Percentiles rank a stretch among this genome's conserved stretches.
Conservation (phyloP, 2,113 vertebrate species). For the Hemicordylus capensis region DNA sequence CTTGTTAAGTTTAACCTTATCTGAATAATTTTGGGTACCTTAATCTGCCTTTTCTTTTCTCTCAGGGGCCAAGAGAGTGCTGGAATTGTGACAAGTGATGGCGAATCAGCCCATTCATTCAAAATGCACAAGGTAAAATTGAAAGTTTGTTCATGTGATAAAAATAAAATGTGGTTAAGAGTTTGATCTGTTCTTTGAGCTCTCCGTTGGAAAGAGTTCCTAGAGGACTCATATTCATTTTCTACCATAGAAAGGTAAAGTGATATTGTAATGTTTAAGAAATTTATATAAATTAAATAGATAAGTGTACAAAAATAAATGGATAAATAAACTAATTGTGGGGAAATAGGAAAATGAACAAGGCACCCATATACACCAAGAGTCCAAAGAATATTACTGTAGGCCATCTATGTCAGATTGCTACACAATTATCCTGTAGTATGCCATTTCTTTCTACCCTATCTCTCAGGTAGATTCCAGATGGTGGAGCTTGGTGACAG, state of each 20-base stretch:
- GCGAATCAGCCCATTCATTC: conserved; percentile 85
- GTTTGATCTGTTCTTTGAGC: neutral
- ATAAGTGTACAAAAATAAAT: neutral
- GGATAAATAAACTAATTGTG: neutral
- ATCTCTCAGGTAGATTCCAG: too few species aligned
- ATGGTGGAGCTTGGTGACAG: too few species aligned
- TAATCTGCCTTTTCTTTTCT: conserved; percentile 49
- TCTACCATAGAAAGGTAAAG: neutral
- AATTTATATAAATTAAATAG: too few species aligned
- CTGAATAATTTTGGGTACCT: neutral
- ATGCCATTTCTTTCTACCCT: too few species aligned
- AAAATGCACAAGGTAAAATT: conserved; percentile 90
- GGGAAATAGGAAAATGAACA: neutral
- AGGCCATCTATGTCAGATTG: neutral
- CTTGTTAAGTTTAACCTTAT: neutral
- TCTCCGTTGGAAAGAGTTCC: neutral
- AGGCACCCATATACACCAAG: neutral
- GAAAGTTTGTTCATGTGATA: neutral
- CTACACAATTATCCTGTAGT: neutral
- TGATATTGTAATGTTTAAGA: neutral
- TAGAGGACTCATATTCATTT: neutral
- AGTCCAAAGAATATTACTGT: neutral
- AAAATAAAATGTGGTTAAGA: neutral
- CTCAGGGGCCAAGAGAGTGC: conserved; percentile 96
- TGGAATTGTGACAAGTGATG: conserved; percentile 95